phyloP scores from a whole-genome alignment of 2,797 vertebrate species.

The Mastacembelus armatus region DNA sequence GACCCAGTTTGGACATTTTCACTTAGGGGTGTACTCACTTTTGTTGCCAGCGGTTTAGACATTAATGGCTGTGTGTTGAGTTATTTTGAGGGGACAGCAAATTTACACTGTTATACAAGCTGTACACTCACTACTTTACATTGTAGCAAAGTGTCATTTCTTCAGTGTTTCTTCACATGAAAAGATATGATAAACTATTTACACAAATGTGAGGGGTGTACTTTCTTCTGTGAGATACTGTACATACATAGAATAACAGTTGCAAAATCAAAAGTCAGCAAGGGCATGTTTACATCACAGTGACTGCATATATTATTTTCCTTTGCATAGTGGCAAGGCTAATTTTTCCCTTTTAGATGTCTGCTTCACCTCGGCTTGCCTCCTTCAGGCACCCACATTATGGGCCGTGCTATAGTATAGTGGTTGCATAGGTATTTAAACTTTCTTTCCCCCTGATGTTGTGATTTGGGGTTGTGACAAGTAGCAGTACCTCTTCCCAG shows the following conservation, averaged over 20 bases:
- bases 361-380: constrained; percentile 3
- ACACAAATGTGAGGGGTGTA: no score
- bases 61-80: no score
- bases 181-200: no score
- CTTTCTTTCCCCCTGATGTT: constrained; percentile 60
- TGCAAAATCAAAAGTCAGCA: no score
- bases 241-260: no score
- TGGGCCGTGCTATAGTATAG: constrained; percentile 35
- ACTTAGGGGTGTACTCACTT: no score
- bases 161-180: no score
- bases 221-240: no score
- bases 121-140: neutral
- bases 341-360: constrained; percentile 5
- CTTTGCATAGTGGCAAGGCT: constrained; percentile 1
- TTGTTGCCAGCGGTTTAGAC: no score
- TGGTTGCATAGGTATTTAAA: constrained; percentile 49
- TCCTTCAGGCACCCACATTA: constrained; percentile 13
- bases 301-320: neutral
- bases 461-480: constrained; percentile 65
- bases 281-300: neutral
- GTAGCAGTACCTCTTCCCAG: constrained; percentile 70
- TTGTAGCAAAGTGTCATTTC: no score
- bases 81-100: no score
- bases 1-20: neutral
- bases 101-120: no score